Conservation (phyloP, 2,888 invertebrate genomes). For the Erebia ligea region DNA sequence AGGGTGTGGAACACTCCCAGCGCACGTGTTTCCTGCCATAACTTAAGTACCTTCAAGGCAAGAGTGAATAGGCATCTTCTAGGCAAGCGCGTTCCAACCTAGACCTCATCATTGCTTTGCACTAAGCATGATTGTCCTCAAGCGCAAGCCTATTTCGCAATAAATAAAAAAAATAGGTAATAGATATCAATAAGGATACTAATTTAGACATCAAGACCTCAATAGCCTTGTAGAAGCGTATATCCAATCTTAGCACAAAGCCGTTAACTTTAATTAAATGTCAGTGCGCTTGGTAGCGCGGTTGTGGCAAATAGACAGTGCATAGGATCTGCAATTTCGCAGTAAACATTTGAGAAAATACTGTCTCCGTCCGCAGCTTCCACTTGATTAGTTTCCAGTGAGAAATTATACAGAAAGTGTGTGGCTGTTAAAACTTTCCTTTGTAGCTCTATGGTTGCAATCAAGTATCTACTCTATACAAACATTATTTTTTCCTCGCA, state of each 20-base stretch:
- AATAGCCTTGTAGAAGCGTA: conserved; percentile 6
- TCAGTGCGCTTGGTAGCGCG: conserved; percentile 67
- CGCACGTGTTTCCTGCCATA: too few species aligned
- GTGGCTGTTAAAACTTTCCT: neutral
- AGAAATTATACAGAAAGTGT: neutral
- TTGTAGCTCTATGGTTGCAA: too few species aligned
- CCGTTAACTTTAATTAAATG: conserved; percentile 75
- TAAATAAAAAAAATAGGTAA: neutral
- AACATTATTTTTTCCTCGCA: too few species aligned
- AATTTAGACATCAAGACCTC: neutral
- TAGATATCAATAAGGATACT: neutral
- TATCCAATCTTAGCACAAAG: conserved; percentile 54
- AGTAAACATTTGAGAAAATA: conserved; percentile 67
- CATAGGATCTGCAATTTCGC: conserved; percentile 59
- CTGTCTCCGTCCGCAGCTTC: conserved; percentile 30
- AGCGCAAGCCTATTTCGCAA: too few species aligned
- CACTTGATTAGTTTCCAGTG: conserved; percentile 17
- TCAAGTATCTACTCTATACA: too few species aligned
- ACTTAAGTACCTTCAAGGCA: too few species aligned
- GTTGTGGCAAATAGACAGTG: conserved; percentile 68
- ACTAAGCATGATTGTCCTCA: too few species aligned
- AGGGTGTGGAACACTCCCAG: too few species aligned
- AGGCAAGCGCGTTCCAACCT: too few species aligned
- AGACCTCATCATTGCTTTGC: too few species aligned
- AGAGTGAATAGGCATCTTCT: too few species aligned